Percentiles rank a stretch among this genome's conserved stretches.
Evolutionary conservation across 2,888 invertebrate species (phyloP).

Genomic region (Phragmatobia fuliginosa): DNA sequence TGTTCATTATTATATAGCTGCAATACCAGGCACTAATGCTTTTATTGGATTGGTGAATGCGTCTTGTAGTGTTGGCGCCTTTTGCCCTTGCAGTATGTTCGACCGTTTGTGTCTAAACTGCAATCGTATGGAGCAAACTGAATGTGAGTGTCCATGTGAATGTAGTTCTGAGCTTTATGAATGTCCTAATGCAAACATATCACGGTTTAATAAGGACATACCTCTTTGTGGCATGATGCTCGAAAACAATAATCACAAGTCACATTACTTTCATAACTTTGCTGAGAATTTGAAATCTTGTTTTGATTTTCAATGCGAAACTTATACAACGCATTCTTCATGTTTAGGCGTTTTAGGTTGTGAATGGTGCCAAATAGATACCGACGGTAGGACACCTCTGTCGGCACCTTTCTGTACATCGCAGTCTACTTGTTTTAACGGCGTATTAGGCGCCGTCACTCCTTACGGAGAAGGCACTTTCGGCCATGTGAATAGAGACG

Average conservation of each 20-base stretch:
- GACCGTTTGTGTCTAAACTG: slow-evolving; percentile 96
- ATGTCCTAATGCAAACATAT: slow-evolving; percentile 69
- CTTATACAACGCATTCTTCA: slow-evolving; percentile 87
- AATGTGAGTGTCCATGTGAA: slow-evolving; percentile 98
- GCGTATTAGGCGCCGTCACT: slow-evolving; percentile 92
- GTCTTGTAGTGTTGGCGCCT: slow-evolving; percentile 93
- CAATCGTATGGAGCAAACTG: slow-evolving; percentile 96
- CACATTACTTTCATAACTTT: slow-evolving; percentile 81
- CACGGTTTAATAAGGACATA: slow-evolving; percentile 68
- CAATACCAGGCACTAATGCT: slow-evolving; percentile 94
- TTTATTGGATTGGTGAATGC: slow-evolving; percentile 96
- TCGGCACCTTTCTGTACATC: slow-evolving; percentile 92
- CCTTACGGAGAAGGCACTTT: slow-evolving; percentile 92
- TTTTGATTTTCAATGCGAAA: slow-evolving; percentile 89
- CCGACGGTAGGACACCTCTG: slow-evolving; percentile 90
- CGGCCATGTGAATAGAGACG: slow-evolving; percentile 79
- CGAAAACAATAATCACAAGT: slow-evolving; percentile 81
- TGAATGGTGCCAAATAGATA: slow-evolving; percentile 95
- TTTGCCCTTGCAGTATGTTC: slow-evolving; percentile 97
- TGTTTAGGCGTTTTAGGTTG: slow-evolving; percentile 94
- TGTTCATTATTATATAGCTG: slow-evolving; percentile 93
- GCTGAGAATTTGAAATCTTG: slow-evolving; percentile 88
- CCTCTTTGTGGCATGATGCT: slow-evolving; percentile 80
- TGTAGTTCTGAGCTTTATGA: slow-evolving; percentile 88
- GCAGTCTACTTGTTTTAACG: slow-evolving; percentile 94